Evolutionary conservation across 2,888 invertebrate genomes (phyloP), one percentile per base, ranked within the genome.

Genomic region (Agrotis exclamationis): DNA sequence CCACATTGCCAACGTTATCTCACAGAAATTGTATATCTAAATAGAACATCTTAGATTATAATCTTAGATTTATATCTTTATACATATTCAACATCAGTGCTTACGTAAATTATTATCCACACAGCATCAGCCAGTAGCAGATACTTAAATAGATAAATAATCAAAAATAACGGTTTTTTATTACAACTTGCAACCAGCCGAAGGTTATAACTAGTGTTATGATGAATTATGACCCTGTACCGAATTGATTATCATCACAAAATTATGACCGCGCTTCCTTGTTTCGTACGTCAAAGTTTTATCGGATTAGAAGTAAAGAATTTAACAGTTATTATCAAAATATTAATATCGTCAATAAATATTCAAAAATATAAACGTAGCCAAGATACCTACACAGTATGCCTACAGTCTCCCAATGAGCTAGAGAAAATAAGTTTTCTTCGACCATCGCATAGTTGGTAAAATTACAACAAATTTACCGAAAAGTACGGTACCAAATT

Each of bases 151-250:
- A 44, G 51, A 44, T 51, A 20, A 39, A 68, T 44, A 24, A 24
- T 39, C 2, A 24, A 57, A 47, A 44, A 16, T 13, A 45, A 47
- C 33, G 18, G 33, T 20, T 39, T 24, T 6, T 63, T 45, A 53
- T 47, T 47, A 4, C 22, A 51, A 57, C 2, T 18, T 50, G 57
- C 28, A 74, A 39, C 24, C 45, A 64, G 4, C 16, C 48, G 50
- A 57, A 73, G 50, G 57, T 44, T 62, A 14, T 58, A 20, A 39
- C 54, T 54, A 54, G 6, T 50, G 11, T n/a, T 50, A 18, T 28
- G 45, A 54, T 44, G 69, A 63, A 39, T 39, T 39, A 53, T 71
- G 69, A 63, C 53, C 60, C 39, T 58, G 62, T 58, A 24, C 16
- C 7, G 39, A n/a, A 33, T 14, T 48, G n/a, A 44, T 33, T 50